A percentile compares a stretch with the other conserved stretches of the same genome.
These are phyloP conservation scores for Xestoiulus laeticollis DNA, from an alignment of 2,888 invertebrate genomes.

Conservation along the genomic window DNA sequence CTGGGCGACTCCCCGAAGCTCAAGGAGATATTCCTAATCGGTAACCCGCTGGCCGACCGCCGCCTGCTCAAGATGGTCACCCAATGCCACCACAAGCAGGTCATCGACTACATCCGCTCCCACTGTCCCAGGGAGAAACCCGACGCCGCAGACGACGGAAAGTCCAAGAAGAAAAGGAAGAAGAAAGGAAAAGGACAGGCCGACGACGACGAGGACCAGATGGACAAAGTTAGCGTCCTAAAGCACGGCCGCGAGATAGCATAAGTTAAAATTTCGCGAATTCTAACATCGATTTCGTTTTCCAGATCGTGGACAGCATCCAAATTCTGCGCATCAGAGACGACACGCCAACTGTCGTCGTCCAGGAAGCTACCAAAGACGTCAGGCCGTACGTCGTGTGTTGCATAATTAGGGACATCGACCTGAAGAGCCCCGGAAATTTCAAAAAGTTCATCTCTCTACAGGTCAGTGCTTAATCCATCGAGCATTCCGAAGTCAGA, in stretches of 20 bases:
- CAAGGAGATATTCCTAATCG: slow-evolving; percentile 80
- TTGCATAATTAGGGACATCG: slow-evolving; percentile 74
- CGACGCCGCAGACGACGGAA: slow-evolving; percentile 60
- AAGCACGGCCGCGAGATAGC: no score
- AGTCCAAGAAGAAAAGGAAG: slow-evolving; percentile 61
- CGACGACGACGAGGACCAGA: slow-evolving; percentile 53
- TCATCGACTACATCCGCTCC: slow-evolving; percentile 79
- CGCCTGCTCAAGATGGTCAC: slow-evolving; percentile 78
- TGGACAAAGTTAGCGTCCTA: slow-evolving; percentile 50
- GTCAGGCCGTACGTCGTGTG: slow-evolving; percentile 78
- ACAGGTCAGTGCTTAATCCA: slow-evolving; percentile 64
- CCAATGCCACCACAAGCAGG: slow-evolving; percentile 74
- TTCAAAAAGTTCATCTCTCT: slow-evolving; percentile 81
- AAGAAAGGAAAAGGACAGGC: slow-evolving; percentile 62
- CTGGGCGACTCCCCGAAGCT: slow-evolving; percentile 75
- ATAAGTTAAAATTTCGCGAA: not conserved
- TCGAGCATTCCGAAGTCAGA: not conserved
- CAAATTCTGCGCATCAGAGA: slow-evolving; percentile 68
- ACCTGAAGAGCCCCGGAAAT: slow-evolving; percentile 70
- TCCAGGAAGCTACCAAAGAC: slow-evolving; percentile 69
- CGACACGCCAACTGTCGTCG: slow-evolving; percentile 67
- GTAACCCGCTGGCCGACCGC: slow-evolving; percentile 78
- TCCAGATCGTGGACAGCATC: slow-evolving; percentile 59
- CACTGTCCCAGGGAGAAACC: slow-evolving; percentile 66
- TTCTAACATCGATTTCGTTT: not conserved